phyloP scores from a whole-genome alignment of 2,888 invertebrate species.

The Meteorus cinctellus region DNA sequence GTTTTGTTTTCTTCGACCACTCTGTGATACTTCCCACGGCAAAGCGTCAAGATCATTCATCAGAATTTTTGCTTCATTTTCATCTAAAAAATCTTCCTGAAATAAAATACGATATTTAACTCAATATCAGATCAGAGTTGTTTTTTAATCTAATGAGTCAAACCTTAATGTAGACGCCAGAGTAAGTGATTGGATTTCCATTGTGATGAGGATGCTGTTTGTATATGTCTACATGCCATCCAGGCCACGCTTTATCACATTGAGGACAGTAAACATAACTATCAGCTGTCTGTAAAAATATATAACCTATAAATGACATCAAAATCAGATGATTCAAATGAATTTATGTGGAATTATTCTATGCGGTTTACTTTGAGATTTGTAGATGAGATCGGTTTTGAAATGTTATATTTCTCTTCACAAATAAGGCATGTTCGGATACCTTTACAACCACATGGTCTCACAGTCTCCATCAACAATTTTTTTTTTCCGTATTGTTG shows the following conservation, averaged over 20 bases:
- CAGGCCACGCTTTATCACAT: constrained; percentile 85
- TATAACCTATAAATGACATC: constrained; percentile 13
- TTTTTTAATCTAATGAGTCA: constrained; percentile 8
- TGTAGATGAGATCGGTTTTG: constrained; percentile 68
- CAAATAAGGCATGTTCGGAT: constrained; percentile 91
- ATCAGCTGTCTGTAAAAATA: constrained; percentile 74
- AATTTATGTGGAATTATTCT: neutral
- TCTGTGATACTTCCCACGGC: constrained; percentile 94
- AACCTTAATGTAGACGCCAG: constrained; percentile 80
- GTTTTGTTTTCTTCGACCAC: constrained; percentile 97
- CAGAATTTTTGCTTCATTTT: constrained; percentile 80
- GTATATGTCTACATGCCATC: constrained; percentile 80
- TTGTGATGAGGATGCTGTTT: constrained; percentile 81
- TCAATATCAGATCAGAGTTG: constrained; percentile 5
- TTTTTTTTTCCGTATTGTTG: neutral
- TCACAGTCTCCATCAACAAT: constrained; percentile 77
- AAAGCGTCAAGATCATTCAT: constrained; percentile 83
- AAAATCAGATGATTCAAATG: constrained; percentile 21
- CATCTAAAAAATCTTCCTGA: constrained; percentile 82
- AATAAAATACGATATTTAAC: constrained; percentile 57
- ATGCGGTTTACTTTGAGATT: constrained; percentile 67
- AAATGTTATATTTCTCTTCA: constrained; percentile 80
- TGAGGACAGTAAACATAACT: constrained; percentile 84
- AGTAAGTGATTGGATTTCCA: constrained; percentile 78
- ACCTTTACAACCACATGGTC: constrained; percentile 95